Evolutionary conservation across 2,888 invertebrate genomes (phyloP).

Genomic region (Melitaea athalia): DNA sequence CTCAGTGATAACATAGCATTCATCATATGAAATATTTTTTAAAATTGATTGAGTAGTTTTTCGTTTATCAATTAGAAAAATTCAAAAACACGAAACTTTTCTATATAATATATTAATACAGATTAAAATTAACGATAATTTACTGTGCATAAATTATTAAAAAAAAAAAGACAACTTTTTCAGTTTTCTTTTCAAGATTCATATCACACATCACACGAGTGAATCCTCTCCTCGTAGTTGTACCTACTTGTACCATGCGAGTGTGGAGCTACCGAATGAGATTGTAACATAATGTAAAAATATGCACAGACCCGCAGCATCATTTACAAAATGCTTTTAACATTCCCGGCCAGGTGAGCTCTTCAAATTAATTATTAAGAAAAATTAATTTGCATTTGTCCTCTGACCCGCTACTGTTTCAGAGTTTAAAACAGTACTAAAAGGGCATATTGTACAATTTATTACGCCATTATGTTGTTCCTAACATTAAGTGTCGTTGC

Average conservation of each 20-base stretch:
- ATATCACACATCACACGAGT: constrained; percentile 37
- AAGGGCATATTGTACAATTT: too few species aligned
- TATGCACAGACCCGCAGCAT: constrained; percentile 19
- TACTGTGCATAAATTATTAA: too few species aligned
- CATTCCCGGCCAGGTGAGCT: background rate
- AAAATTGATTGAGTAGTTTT: too few species aligned
- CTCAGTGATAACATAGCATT: too few species aligned
- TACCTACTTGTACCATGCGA: constrained; percentile 39
- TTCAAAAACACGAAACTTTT: too few species aligned
- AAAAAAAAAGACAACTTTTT: constrained; percentile 8
- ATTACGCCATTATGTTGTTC: too few species aligned
- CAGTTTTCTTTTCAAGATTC: constrained; percentile 35
- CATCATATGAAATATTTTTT: too few species aligned
- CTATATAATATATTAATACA: too few species aligned
- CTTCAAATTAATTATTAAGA: constrained; percentile 7
- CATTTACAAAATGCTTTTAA: background rate
- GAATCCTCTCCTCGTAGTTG: constrained; percentile 37
- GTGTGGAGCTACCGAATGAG: constrained; percentile 33
- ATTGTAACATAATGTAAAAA: constrained; percentile 33
- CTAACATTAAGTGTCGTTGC: too few species aligned
- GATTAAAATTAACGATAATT: too few species aligned
- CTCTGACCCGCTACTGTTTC: background rate
- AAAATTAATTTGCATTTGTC: constrained; percentile 1
- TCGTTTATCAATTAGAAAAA: too few species aligned
- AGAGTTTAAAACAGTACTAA: background rate